A percentile compares a stretch with the other conserved stretches of the same genome.
Conservation (phyloP, 2,113 vertebrate species). For the Pelecanus crispus region DNA sequence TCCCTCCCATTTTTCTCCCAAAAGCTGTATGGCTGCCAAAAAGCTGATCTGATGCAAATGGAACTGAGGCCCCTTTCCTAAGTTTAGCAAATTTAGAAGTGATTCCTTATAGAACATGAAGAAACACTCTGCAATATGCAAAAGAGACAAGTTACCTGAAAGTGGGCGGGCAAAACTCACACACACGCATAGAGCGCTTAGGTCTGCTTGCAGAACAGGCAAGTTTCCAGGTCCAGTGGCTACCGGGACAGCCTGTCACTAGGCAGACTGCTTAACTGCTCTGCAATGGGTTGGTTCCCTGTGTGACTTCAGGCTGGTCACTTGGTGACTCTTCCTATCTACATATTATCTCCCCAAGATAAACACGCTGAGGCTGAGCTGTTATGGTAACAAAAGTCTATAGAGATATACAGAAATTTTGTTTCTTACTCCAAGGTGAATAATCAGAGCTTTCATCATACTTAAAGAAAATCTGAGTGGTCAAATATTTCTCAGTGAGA, state of each 20-base stretch:
- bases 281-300: neutral
- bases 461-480: neutral
- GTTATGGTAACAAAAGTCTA: neutral
- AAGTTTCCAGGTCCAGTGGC: neutral
- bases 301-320: neutral
- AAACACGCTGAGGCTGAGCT: neutral
- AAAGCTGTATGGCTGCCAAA: neutral
- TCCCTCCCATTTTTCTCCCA: neutral
- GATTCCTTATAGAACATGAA: neutral
- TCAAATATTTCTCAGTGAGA: neutral
- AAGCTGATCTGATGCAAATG: neutral
- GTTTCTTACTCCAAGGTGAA: neutral
- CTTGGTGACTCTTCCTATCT: neutral
- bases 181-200: fast-evolving
- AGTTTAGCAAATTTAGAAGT: neutral
- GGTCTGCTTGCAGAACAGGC: neutral
- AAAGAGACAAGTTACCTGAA: neutral
- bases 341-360: neutral
- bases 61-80: neutral
- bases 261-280: neutral
- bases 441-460: neutral
- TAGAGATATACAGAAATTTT: neutral
- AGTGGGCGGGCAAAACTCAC: neutral
- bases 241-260: neutral
- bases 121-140: neutral